Conservation (phyloP, 1,140 invertebrate species). For the Mizuhopecten yessoensis region DNA sequence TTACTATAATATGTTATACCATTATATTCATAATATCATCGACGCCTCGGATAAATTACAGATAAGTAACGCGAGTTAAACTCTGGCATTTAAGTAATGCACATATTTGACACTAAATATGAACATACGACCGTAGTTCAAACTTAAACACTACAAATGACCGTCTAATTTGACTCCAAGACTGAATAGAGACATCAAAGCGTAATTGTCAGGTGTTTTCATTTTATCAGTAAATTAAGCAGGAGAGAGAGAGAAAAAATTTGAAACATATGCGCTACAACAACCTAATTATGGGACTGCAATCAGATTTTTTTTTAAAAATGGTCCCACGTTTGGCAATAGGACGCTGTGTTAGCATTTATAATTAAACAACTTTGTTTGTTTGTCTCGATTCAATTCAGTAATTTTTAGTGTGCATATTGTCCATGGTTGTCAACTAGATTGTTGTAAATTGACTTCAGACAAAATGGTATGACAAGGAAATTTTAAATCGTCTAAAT, state of each 20-base stretch:
- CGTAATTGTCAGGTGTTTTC: constrained; percentile 3
- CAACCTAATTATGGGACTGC: not conserved
- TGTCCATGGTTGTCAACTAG: not conserved
- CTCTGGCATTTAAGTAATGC: constrained; percentile 22
- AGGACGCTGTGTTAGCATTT: constrained; percentile 7
- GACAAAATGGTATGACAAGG: constrained; percentile 24
- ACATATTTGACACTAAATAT: constrained; percentile 35
- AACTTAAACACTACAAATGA: not conserved
- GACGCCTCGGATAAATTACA: not conserved
- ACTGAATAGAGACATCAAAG: not conserved
- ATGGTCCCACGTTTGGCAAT: not conserved
- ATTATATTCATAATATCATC: not conserved
- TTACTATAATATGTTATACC: not conserved
- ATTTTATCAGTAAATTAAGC: not conserved
- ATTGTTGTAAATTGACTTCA: not conserved
- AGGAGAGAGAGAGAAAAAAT: not conserved
- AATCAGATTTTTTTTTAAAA: not conserved
- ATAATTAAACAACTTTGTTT: constrained; percentile 30
- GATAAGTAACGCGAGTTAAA: constrained; percentile 12
- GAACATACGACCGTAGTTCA: constrained; percentile 3
- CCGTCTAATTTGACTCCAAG: not conserved
- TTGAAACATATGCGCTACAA: constrained; percentile 33
- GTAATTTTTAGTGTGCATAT: not conserved
- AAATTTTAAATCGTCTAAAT: not conserved
- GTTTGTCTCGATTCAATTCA: not conserved